Conservation (phyloP, 2,797 vertebrate genomes). For the Neoniphon sammara region DNA sequence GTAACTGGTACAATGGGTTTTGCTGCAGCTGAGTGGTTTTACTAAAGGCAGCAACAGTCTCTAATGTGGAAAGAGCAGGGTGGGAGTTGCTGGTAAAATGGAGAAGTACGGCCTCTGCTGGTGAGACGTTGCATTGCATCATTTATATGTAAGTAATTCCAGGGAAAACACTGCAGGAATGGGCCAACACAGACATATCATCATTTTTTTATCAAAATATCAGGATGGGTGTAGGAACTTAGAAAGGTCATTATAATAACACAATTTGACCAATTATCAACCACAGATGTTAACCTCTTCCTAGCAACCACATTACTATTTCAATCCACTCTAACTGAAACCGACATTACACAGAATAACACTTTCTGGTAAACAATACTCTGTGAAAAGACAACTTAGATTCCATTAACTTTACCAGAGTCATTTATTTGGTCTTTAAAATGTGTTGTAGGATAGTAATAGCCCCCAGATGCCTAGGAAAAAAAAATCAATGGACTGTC, state of each 20-base stretch:
- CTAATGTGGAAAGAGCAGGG: conserved; percentile 58
- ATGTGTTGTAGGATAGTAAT: not conserved
- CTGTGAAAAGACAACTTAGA: not conserved
- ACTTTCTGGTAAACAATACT: not conserved
- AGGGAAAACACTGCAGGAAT: not conserved
- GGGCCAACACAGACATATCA: not conserved
- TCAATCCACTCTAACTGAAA: not conserved
- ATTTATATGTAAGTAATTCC: not conserved
- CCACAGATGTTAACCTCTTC: not conserved
- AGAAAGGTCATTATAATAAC: not conserved
- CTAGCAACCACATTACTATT: not conserved
- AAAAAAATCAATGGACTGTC: not conserved
- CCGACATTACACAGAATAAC: not conserved
- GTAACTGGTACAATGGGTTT: conserved; percentile 11
- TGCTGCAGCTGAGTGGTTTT: conserved; percentile 17
- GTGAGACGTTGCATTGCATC: conserved; percentile 25
- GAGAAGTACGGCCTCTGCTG: conserved; percentile 76
- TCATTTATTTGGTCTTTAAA: not conserved
- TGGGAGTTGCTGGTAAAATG: conserved; percentile 23
- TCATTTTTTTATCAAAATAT: not conserved
- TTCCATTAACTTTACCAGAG: not conserved
- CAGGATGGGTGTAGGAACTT: not conserved
- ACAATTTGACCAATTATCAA: not conserved
- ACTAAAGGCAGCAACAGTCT: conserved; percentile 61
- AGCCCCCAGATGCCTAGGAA: conserved; percentile 9